These are phyloP conservation scores for Cantharis rufa DNA, from an alignment of 2,888 invertebrate species.

Conservation along the genomic window DNA sequence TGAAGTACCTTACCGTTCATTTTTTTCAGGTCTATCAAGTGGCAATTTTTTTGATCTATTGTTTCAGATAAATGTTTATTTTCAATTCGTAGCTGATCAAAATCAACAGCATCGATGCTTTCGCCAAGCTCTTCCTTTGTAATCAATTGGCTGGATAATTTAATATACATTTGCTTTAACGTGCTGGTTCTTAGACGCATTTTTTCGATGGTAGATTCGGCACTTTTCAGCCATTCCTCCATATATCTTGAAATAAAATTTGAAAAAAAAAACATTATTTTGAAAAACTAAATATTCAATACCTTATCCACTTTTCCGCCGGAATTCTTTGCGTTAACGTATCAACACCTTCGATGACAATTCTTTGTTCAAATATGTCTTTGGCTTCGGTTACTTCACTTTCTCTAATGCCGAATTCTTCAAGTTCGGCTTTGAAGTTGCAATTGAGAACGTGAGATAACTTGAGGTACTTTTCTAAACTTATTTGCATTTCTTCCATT, in stretches of 20 bases:
- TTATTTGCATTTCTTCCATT: constrained; percentile 56
- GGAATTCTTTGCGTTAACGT: constrained; percentile 65
- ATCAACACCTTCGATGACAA: constrained; percentile 61
- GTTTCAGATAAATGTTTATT: constrained; percentile 59
- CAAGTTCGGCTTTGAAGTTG: constrained; percentile 58
- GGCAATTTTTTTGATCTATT: constrained; percentile 61
- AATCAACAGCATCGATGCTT: constrained; percentile 64
- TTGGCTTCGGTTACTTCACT: constrained; percentile 58
- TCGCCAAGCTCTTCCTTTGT: constrained; percentile 64
- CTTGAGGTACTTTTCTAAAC: constrained; percentile 48
- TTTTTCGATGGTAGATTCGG: constrained; percentile 63
- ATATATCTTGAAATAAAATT: constrained; percentile 57
- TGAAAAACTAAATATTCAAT: neutral
- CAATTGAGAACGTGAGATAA: constrained; percentile 54
- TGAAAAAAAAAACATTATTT: neutral
- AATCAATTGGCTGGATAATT: constrained; percentile 60
- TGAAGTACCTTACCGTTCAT: constrained; percentile 56
- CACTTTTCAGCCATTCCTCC: constrained; percentile 64
- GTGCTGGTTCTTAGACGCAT: constrained; percentile 63
- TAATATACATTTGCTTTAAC: constrained; percentile 59
- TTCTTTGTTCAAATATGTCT: constrained; percentile 58
- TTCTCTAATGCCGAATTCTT: constrained; percentile 61
- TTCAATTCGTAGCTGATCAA: constrained; percentile 66
- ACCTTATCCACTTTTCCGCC: constrained; percentile 61
- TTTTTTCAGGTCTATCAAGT: constrained; percentile 62